Evolutionary conservation across 2,797 vertebrate genomes (phyloP).

Genomic region (Cephalopachus bancanus): DNA sequence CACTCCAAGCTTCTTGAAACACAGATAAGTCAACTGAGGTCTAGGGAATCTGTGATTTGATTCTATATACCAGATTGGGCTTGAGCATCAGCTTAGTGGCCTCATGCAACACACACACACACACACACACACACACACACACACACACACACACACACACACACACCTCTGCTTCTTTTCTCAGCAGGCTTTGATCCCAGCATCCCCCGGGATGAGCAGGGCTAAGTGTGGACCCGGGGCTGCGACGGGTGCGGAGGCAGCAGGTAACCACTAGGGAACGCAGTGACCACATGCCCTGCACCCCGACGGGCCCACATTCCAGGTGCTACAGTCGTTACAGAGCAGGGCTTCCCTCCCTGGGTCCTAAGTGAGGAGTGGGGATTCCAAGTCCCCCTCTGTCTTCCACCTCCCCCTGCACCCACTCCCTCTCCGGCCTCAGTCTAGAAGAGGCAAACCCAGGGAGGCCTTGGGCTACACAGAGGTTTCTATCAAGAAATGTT

Average conservation of each 20-base stretch:
- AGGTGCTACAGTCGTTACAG: not conserved
- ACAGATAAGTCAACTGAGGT: not conserved
- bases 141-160: too few relatives aligned
- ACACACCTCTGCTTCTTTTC: not conserved
- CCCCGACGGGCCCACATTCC: accelerated
- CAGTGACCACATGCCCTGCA: not conserved
- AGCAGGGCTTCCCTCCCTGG: not conserved
- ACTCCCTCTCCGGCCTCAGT: not conserved
- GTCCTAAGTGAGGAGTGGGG: too few relatives aligned
- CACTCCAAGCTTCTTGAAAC: not conserved
- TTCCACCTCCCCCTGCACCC: not conserved
- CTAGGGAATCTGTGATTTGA: not conserved
- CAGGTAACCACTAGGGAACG: not conserved
- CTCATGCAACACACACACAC: not conserved
- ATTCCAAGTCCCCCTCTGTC: not conserved
- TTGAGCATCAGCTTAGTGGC: not conserved
- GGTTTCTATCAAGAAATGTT: not conserved
- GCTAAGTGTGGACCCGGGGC: not conserved
- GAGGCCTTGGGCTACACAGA: not conserved
- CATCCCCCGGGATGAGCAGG: not conserved
- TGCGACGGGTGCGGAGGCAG: not conserved
- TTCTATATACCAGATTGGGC: not conserved
- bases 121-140: too few relatives aligned
- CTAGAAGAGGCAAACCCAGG: not conserved
- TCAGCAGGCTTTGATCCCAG: not conserved